These are phyloP conservation scores for Sinocyclocheilus maitianheensis DNA, from an alignment of 2,113 vertebrate species.

Conservation along the genomic window DNA sequence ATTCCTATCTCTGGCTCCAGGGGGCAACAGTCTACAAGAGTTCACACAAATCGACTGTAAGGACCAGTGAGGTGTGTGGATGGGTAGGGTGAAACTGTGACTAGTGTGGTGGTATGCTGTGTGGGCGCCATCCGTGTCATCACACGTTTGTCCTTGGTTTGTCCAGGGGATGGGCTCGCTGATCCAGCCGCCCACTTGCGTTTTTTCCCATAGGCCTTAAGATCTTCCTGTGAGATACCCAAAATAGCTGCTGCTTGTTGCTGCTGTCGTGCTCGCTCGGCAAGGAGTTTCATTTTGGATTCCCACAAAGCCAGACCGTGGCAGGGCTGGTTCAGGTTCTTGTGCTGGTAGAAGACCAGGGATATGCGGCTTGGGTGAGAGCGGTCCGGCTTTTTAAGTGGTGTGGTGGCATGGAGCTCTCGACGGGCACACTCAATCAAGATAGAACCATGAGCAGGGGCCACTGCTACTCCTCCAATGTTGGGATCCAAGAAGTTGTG, in stretches of 20 bases:
- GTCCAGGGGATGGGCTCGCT: slow-evolving; percentile 80
- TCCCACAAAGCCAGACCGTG: slow-evolving; percentile 97
- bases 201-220: slow-evolving; percentile 91
- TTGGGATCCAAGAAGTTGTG: slow-evolving; percentile 98
- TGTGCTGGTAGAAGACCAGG: slow-evolving; percentile 99
- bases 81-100: slow-evolving; percentile 95
- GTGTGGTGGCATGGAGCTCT: slow-evolving; percentile 95
- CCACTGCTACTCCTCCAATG: slow-evolving; percentile 94
- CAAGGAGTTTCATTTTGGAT: slow-evolving; percentile 96
- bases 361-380: slow-evolving; percentile 96
- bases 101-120: slow-evolving; percentile 84
- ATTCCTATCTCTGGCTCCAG: slow-evolving; percentile 14
- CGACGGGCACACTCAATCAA: slow-evolving; percentile 94
- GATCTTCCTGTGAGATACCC: slow-evolving; percentile 88
- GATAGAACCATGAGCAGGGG: slow-evolving; percentile 91
- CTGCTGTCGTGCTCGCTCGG: slow-evolving; percentile 84
- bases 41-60: slow-evolving; percentile 95
- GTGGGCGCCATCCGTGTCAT: slow-evolving; percentile 87
- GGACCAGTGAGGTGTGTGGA: slow-evolving; percentile 96
- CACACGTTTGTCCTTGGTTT: slow-evolving; percentile 73
- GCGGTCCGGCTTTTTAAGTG: slow-evolving; percentile 93
- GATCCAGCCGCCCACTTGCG: slow-evolving; percentile 86
- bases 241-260: slow-evolving; percentile 91
- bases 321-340: slow-evolving; percentile 97
- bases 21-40: slow-evolving; percentile 58